Base-by-base conservation (phyloP, 1,140 invertebrate genomes). In the Halictus rubicundus region DNA sequence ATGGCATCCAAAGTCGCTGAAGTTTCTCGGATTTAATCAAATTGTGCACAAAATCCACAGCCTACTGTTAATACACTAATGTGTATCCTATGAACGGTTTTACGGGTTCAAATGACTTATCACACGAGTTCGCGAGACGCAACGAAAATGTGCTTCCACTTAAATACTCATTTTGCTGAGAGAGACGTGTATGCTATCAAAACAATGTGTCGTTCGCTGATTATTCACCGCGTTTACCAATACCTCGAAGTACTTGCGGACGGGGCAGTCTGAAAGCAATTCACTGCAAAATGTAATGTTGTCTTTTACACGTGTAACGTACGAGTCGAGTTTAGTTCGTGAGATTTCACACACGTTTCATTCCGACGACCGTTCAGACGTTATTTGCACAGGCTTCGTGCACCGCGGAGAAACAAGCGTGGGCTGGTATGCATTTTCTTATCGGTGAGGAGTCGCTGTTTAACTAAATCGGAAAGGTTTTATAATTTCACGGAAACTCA, bases 211-310 rank as follows among this genome's bases (percentile, higher is more conserved):
- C 71, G 74, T 83, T 80, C 49, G 65, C 57, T 57, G 61, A 83
- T 84, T 39, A 68, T 68, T 39, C 78, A 83, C 37, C 71, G 61
- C 42, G n/a, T 80, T 72, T 52, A 32, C 64, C 71, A 70, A 71
- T 39, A 80, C 72, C 68, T 68, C 49, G 57, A 42, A 46, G 72
- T 83, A 84, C 71, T 71, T 80, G 39, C 74, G 69, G 73, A 76
- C 21, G 68, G 68, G 59, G 68, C 25, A 42, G 25, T 72, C 54
- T 23, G 16, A 37, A 9, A 52, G 68, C 60, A 25, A 23, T 72
- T 49, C 66, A 39, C 14, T 75, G 66, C 66, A 32, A 68, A 81
- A 80, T 72, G 52, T 73, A 81, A 74, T 49, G 52, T 60, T 52
- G 66, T 49, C 23, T 49, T 68, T 23, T 59, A 39, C n/a, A 46